Evolutionary conservation across 2,797 vertebrate species (phyloP), one percentile per base, ranked within the genome.

Genomic region (Crenichthys baileyi): DNA sequence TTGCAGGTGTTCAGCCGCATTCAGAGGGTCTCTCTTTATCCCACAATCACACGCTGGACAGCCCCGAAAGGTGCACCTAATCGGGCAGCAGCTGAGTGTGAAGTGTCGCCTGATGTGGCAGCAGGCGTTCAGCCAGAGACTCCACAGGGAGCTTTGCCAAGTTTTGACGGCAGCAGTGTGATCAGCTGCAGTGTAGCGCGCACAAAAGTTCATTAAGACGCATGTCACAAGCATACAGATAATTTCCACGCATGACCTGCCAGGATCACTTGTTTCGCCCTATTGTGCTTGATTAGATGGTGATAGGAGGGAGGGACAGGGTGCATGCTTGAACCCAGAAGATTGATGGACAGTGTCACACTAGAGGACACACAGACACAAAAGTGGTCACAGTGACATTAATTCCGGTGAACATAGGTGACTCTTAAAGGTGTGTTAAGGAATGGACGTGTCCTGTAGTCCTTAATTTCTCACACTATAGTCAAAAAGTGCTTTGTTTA

Each of bases 1-100:
- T 79, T 90, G 89, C 88, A 91, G 88, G 85, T 92, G 86, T 75
- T 77, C 36, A 75, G 83, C 77, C 75, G 78, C 81, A 81, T 75
- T 71, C 75, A 53, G 73, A 48, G 24, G 26, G 55, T 36, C 12
- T 9, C 63, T 65, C 75, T 84, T 70, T 61, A 73, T 71, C 75
- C 75, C 71, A 48, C 83, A 48, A 83, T 78, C 84, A 70, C 87
- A 24, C 79, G 24, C 77, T 50, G 80, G 53, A 31, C 70, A 16
- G 68, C 63, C 72, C 50, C 24, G 11, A 24, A 55, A n/a, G 79
- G 56, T 46, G 77, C 65, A 78, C 90, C 89, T 90, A 86, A 78
- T 63, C n/a, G 67, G 70, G 83, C 46, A 12, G n/a, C 55, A 70
- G 78, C 78, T 74, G 36, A 72, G 41, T 41, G 46, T 79, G 83